Evolutionary conservation across 2,797 vertebrate genomes (phyloP), one percentile per base, ranked within the genome.

Genomic region (Phrynocephalus vlangalii): DNA sequence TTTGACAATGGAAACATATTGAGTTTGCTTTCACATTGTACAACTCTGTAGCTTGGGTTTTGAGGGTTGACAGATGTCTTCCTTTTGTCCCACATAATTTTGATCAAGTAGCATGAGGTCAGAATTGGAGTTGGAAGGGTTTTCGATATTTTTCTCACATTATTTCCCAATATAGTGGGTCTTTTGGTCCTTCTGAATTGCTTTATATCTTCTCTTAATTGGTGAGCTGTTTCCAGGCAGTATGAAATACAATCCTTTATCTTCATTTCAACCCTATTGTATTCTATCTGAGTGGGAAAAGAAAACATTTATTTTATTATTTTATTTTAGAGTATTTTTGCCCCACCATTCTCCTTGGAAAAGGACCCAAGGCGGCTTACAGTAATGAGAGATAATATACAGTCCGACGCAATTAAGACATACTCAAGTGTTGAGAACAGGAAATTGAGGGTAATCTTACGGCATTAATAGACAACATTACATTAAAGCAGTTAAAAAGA

Each of bases 41-140:
- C 70, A 91, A 88, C 13, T 72, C 38, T 90, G 87, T 90, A 93
- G 70, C 84, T 89, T 89, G 70, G 86, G 48, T 75, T 63, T 78
- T n/a, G 72, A 82, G 5, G 83, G 52, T 79, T 48, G 79, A 67
- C 91, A 89, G 63, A 66, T 87, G 86, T 91, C 85, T 83, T 83
- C 88, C 91, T 84, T 91, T 63, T 11, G 56, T 24, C 13, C 48
- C 44, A 0, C 77, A 80, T 68, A 84, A 28, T 48, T 15, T 20
- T 33, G 16, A 30, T 84, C 5, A 52, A 60, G 22, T n/a, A 18
- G 15, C 15, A 52, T 52, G 38, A 38, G 2, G 38, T 44, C 38
- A 44, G 38, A 44, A 44, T 44, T 44, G 38, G 38, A 44, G 38
- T 44, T 44, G 38, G 38, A 44, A 44, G 38, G 38, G 38, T 44